Base-by-base conservation (phyloP, 1,140 invertebrate species). In the Macrobrachium nipponense region DNA sequence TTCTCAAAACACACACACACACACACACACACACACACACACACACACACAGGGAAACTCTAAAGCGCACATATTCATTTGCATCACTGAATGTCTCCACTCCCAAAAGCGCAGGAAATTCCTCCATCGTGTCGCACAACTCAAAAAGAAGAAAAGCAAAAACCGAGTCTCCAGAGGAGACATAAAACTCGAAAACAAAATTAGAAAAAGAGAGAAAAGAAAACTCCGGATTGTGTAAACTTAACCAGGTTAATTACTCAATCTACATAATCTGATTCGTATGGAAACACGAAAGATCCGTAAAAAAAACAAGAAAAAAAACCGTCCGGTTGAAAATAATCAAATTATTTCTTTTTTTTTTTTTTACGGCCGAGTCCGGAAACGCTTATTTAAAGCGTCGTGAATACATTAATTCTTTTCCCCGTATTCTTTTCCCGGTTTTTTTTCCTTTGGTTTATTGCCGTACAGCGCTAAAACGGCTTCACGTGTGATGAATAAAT, bases 221-320 rank as follows among this genome's bases (percentile, higher is more conserved):
- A 5, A 68, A 20, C 2, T 68, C 14, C 7, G 14, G 66, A 68
- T 68, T 68, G 27, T 68, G 20, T 68, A 23, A 20, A 15, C 66
- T 12, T 27, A 68, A 20, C 66, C 66, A 6, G 27, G 66, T 23
- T 66, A 66, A 68, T 20, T 27, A 18, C 66, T 51, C 51, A 12
- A 68, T 68, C 66, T 68, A 27, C 66, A 68, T 27, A 68, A 27
- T 23, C 17, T 68, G 66, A 23, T 27, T 68, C 66, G 51, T 51
- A 51, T 51, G 51, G 51, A 51, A 51, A 51, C 51, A 6, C 66
- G 14, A 18, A 18, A 18, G 27, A 68, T 27, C n/a, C 11, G 18
- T 68, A 68, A 68, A 68, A 20, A 51, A 10, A 14, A 20, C 3
- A 10, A 2, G 20, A 68, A 68, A 68, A 20, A 51, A 10, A 14